Evolutionary conservation across 2,797 vertebrate genomes (phyloP).

Genomic region (Meda fulgida): DNA sequence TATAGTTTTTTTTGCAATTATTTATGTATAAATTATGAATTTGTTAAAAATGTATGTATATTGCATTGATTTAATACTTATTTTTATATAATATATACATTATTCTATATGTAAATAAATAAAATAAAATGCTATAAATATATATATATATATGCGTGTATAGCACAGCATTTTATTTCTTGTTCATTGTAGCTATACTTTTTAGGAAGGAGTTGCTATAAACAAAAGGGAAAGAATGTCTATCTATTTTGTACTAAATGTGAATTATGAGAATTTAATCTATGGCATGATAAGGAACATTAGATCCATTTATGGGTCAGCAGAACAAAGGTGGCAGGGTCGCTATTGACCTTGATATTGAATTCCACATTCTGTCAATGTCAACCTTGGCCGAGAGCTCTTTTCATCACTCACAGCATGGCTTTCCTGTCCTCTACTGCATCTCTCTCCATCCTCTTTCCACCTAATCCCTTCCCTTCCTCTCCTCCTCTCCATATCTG

Average conservation of each 20-base stretch:
- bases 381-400: background rate
- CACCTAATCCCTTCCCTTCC: slow-evolving; percentile 31
- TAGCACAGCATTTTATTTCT: no score
- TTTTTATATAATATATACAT: background rate
- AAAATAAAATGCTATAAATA: background rate
- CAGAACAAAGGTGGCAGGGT: background rate
- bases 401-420: background rate
- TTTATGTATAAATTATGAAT: background rate
- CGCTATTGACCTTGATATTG: slow-evolving; percentile 27
- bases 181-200: no score
- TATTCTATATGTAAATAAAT: background rate
- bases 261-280: background rate
- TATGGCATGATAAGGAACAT: background rate
- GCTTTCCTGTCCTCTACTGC: slow-evolving; percentile 7
- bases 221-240: no score
- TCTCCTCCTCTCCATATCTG: background rate
- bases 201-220: no score
- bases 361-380: slow-evolving; percentile 5
- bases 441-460: slow-evolving; percentile 16
- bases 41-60: background rate
- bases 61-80: background rate
- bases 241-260: background rate
- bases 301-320: background rate
- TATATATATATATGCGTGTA: background rate
- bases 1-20: background rate